Base-by-base conservation (phyloP, 2,888 invertebrate genomes). In the Agrenia bidenticulata region DNA sequence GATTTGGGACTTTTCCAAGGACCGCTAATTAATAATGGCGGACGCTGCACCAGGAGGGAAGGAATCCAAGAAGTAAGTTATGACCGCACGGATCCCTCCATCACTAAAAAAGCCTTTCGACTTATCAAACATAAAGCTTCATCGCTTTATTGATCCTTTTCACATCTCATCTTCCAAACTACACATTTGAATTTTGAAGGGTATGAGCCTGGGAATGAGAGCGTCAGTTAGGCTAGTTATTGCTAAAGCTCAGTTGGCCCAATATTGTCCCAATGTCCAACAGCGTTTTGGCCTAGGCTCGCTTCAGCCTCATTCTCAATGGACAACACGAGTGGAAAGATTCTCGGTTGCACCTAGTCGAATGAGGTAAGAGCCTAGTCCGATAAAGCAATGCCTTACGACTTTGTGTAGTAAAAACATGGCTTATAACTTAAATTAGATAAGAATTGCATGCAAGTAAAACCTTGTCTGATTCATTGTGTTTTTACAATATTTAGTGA, bases 401-500 rank as follows among this genome's bases (percentile, higher is more conserved):
- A 54, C 15, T 23, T n/a, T 19, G 1, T 23, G 15, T 23, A 19
- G 7, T 23, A 15, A 21, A 23, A 23, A 4, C 15, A 53, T 15
- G 15, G 9, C 15, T n/a, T n/a, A n/a, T n/a, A n/a, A n/a, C n/a
- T n/a, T n/a, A n/a, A n/a, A n/a, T n/a, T n/a, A n/a, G n/a, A n/a
- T n/a, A n/a, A n/a, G n/a, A n/a, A n/a, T n/a, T n/a, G n/a, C n/a
- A n/a, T n/a, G n/a, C n/a, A n/a, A n/a, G n/a, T n/a, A n/a, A n/a
- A n/a, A n/a, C n/a, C n/a, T n/a, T n/a, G n/a, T n/a, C n/a, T 32
- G 32, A 32, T 32, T 32, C 11, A 32, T 17, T 45, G 15, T 45
- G 5, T 56, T 66, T 63, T 50, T 32, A 69, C 74, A n/a, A n/a
- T n/a, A 82, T 83, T 26, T 81, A 98, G 97, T 85, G 97, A 98